Evolutionary conservation across 2,888 invertebrate species (phyloP).

Genomic region (Xylota sylvarum): DNA sequence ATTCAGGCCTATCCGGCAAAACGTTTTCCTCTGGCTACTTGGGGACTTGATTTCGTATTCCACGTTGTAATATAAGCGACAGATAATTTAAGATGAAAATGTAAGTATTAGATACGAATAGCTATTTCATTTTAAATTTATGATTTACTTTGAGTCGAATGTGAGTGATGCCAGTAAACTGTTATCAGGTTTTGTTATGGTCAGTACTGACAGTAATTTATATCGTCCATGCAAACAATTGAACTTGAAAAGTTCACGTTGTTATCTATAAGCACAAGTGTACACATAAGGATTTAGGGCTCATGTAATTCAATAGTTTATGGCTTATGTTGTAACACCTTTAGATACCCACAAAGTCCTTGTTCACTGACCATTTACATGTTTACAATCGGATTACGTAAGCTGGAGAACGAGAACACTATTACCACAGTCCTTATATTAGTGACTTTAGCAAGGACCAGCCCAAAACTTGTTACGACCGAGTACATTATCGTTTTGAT

Average conservation of each 20-base stretch:
- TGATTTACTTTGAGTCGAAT: not conserved
- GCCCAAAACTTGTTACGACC: constrained; percentile 36
- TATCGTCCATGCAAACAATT: not conserved
- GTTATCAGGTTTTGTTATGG: not conserved
- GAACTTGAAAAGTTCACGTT: constrained; percentile 11
- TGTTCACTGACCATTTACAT: constrained; percentile 35
- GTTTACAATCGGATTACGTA: constrained; percentile 26
- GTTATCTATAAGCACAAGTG: constrained; percentile 27
- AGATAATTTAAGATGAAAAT: not conserved
- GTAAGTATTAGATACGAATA: not conserved
- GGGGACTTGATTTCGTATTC: constrained; percentile 15
- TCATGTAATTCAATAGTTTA: constrained; percentile 64
- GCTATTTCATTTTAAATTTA: not conserved
- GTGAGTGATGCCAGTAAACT: not conserved
- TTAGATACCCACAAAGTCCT: constrained; percentile 28
- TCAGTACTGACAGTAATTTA: constrained; percentile 7
- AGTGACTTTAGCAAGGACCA: constrained; percentile 8
- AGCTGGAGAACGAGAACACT: constrained; percentile 5
- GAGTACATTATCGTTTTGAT: constrained; percentile 58
- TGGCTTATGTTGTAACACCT: constrained; percentile 37
- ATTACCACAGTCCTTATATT: constrained; percentile 25
- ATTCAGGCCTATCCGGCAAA: not conserved
- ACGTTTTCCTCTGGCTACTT: not conserved
- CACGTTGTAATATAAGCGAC: not conserved
- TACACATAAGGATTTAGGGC: constrained; percentile 11